phyloP scores from a whole-genome alignment of 2,888 invertebrate species.

The Heliconius erato region DNA sequence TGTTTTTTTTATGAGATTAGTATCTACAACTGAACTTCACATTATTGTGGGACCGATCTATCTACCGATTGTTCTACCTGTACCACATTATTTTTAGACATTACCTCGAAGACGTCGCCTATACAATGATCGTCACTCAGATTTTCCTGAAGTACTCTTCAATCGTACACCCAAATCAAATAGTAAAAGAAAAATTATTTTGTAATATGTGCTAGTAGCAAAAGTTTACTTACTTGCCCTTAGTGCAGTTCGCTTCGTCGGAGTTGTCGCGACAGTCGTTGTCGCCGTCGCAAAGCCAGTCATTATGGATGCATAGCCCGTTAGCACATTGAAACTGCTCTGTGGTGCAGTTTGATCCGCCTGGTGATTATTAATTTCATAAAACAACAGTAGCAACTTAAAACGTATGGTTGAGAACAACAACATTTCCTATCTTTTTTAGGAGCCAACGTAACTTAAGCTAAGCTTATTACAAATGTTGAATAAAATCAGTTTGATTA shows the following conservation, averaged over 20 bases:
- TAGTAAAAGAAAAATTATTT: background rate
- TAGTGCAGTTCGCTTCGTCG: slow-evolving; percentile 91
- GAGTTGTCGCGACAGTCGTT: slow-evolving; percentile 93
- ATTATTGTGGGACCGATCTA: too few relatives aligned
- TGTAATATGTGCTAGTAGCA: background rate
- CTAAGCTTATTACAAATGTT: too few relatives aligned
- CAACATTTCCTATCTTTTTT: background rate
- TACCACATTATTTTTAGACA: background rate
- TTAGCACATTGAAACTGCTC: slow-evolving; percentile 92
- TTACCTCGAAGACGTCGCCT: background rate
- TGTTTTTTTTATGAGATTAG: too few relatives aligned
- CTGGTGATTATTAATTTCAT: slow-evolving; percentile 42
- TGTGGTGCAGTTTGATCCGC: slow-evolving; percentile 87
- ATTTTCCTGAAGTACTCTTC: background rate
- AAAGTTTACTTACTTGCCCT: slow-evolving; percentile 84
- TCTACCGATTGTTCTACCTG: background rate
- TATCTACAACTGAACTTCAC: too few relatives aligned
- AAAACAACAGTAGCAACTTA: background rate
- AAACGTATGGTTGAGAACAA: background rate
- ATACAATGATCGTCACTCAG: background rate
- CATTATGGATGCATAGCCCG: slow-evolving; percentile 90
- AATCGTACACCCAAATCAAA: background rate
- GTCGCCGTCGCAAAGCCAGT: slow-evolving; percentile 92
- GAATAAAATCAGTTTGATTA: too few relatives aligned
- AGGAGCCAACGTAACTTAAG: background rate